Percentiles rank a stretch among this genome's conserved stretches.
These are phyloP conservation scores for Dryocosmus kuriphilus DNA, from an alignment of 2,888 invertebrate species.

Conservation along the genomic window DNA sequence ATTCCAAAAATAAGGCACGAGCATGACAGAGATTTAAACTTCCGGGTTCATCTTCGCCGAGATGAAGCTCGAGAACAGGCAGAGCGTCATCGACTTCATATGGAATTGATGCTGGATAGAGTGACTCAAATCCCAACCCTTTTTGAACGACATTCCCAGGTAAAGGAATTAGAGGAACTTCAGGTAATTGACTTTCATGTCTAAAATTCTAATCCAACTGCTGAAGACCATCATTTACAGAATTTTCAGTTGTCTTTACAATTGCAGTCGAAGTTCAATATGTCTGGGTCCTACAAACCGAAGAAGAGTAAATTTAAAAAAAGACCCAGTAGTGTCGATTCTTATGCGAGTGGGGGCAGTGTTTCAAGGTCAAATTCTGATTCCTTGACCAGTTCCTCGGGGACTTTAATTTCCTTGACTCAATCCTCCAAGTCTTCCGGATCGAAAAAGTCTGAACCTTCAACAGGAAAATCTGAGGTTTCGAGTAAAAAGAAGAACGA, in stretches of 20 bases:
- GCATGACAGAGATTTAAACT: conserved; percentile 84
- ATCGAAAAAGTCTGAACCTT: conserved; percentile 63
- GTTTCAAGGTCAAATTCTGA: conserved; percentile 67
- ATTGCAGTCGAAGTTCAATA: conserved; percentile 54
- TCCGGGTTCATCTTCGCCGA: conserved; percentile 83
- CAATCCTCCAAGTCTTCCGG: conserved; percentile 67
- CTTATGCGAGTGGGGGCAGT: conserved; percentile 63
- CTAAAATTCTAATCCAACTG: conserved; percentile 5
- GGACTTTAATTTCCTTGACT: conserved; percentile 60
- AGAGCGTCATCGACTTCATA: conserved; percentile 84
- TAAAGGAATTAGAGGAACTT: conserved; percentile 63
- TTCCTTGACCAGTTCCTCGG: conserved; percentile 69
- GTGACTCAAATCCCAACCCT: conserved; percentile 85
- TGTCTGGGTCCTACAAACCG: conserved; percentile 41
- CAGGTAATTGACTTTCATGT: neutral
- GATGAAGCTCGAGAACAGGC: conserved; percentile 84
- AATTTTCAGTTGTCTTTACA: conserved; percentile 60
- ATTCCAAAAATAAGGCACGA: conserved; percentile 66
- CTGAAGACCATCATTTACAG: conserved; percentile 57
- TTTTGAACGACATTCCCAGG: conserved; percentile 85
- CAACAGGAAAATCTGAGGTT: conserved; percentile 60
- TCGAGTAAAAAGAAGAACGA: conserved; percentile 73
- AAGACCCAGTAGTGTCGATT: conserved; percentile 66
- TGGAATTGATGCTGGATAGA: conserved; percentile 86
- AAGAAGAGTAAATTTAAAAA: conserved; percentile 60